These are phyloP conservation scores for Drosophila algonquin DNA, from an alignment of 2,888 invertebrate genomes.

Conservation along the genomic window DNA sequence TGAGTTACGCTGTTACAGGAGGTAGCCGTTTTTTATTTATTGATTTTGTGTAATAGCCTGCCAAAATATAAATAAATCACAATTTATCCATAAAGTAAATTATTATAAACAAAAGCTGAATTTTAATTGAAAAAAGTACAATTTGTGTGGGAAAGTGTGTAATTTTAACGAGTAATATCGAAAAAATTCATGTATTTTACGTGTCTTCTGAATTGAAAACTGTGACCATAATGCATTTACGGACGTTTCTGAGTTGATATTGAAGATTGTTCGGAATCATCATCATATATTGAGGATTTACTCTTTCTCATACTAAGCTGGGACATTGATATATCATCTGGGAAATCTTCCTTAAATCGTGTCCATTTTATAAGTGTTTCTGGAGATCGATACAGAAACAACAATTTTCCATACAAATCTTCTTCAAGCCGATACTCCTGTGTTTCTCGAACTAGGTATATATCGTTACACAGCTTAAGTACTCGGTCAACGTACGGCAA, in stretches of 20 bases:
- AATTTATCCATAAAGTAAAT: not conserved
- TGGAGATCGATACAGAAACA: slow-evolving; percentile 98
- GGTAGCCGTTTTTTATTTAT: too few species aligned
- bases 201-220: too few species aligned
- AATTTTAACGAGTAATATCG: not conserved
- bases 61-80: not conserved
- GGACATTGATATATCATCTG: slow-evolving; percentile 45
- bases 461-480: slow-evolving; percentile 91
- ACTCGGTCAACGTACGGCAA: slow-evolving; percentile 92
- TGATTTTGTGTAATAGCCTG: too few species aligned
- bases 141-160: not conserved
- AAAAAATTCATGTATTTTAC: too few species aligned
- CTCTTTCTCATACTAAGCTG: slow-evolving; percentile 14
- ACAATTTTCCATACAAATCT: slow-evolving; percentile 97
- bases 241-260: not conserved
- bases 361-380: slow-evolving; percentile 96
- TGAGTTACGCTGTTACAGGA: too few species aligned
- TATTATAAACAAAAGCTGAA: not conserved
- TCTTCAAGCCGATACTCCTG: slow-evolving; percentile 96
- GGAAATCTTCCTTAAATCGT: slow-evolving; percentile 67
- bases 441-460: slow-evolving; percentile 94
- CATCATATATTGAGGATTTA: slow-evolving; percentile 8
- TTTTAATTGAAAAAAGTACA: not conserved
- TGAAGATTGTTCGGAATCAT: not conserved
- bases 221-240: not conserved